Evolutionary conservation across 2,797 vertebrate species (phyloP).

Genomic region (Bradypodion pumilum): DNA sequence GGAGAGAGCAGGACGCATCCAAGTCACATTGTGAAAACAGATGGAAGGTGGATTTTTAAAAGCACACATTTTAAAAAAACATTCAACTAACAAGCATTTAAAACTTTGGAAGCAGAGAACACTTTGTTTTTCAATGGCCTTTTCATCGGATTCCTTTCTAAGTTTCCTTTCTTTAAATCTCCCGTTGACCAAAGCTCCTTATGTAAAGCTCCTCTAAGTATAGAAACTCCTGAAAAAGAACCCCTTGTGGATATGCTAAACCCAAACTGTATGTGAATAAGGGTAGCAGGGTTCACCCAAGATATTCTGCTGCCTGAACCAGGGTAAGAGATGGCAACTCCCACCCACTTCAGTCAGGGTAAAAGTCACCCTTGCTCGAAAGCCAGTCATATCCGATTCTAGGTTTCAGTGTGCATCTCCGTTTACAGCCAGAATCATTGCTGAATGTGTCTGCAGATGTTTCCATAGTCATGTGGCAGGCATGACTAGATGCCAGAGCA

Average conservation of each 20-base stretch:
- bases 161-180: neutral
- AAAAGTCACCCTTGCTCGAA: neutral
- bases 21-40: neutral
- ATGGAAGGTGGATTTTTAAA: neutral
- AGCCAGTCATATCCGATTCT: too few relatives aligned
- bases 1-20: constrained; percentile 1
- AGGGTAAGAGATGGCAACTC: neutral
- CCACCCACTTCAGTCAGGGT: neutral
- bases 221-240: neutral
- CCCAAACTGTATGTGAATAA: neutral
- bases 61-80: neutral
- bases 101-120: neutral
- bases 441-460: too few relatives aligned
- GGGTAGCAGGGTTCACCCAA: neutral
- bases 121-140: neutral
- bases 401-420: too few relatives aligned
- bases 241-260: neutral
- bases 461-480: too few relatives aligned
- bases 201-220: neutral
- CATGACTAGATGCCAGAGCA: too few relatives aligned
- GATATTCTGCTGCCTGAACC: neutral
- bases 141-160: neutral
- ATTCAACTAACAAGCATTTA: neutral
- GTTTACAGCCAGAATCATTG: too few relatives aligned
- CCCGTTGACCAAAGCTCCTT: neutral